phyloP scores from a whole-genome alignment of 2,888 invertebrate genomes.

The Tetragonisca angustula region DNA sequence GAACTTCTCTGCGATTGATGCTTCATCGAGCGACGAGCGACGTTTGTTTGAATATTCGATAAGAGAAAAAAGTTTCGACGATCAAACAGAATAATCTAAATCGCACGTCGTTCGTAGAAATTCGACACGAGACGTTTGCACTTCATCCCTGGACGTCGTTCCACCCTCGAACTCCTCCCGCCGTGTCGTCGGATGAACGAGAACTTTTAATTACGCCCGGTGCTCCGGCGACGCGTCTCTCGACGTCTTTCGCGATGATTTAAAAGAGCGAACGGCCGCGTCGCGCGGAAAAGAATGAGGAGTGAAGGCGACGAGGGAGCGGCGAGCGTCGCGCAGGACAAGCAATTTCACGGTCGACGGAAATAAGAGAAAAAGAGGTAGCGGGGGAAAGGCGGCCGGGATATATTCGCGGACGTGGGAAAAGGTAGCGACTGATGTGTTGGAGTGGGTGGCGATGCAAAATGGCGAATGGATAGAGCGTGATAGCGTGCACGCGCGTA shows the following conservation, averaged over 20 bases:
- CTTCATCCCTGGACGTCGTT: not conserved
- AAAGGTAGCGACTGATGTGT: constrained; percentile 47
- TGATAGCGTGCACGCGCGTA: constrained; percentile 4
- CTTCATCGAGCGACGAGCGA: too few relatives aligned
- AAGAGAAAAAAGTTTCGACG: not conserved
- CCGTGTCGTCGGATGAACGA: constrained; percentile 44
- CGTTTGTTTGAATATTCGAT: too few relatives aligned
- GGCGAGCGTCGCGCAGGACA: constrained; percentile 33
- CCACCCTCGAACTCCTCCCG: too few relatives aligned
- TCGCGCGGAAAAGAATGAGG: constrained; percentile 21
- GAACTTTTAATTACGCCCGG: constrained; percentile 65
- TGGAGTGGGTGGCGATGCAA: constrained; percentile 49
- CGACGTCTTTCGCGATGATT: constrained; percentile 52
- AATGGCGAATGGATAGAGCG: constrained; percentile 29
- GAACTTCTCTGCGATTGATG: too few relatives aligned
- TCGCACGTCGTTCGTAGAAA: not conserved
- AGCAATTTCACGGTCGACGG: constrained; percentile 67
- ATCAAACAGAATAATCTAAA: not conserved
- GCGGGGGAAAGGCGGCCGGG: constrained; percentile 2
- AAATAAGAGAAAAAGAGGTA: constrained; percentile 57
- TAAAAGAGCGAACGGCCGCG: constrained; percentile 26
- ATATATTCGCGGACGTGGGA: constrained; percentile 45
- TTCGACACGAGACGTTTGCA: constrained; percentile 26
- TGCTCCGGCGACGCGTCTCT: constrained; percentile 27
- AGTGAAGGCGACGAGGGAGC: constrained; percentile 13